Conservation (phyloP, 2,113 vertebrate genomes). For the Gorsachius goisagi region DNA sequence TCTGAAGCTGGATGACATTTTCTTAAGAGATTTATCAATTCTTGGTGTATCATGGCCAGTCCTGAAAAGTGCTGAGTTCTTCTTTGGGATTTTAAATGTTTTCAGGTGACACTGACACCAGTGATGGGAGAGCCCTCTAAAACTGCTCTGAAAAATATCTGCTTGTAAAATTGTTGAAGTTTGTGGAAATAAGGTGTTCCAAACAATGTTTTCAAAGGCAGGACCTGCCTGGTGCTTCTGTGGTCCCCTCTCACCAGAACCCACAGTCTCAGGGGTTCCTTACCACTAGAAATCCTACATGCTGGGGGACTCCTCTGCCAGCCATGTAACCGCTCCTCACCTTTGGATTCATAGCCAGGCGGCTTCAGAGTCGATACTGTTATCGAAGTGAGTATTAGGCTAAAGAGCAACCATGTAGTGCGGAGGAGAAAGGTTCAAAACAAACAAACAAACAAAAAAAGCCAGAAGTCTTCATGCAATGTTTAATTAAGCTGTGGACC, state of each 20-base stretch:
- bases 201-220: neutral
- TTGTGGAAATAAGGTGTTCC: neutral
- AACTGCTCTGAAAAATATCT: neutral
- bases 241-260: neutral
- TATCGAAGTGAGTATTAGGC: neutral
- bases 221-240: neutral
- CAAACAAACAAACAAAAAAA: neutral
- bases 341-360: neutral
- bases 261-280: neutral
- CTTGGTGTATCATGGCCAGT: neutral
- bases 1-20: neutral
- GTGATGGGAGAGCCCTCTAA: neutral
- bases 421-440: neutral
- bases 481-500: neutral
- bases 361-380: neutral
- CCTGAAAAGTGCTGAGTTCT: neutral
- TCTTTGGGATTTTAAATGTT: neutral
- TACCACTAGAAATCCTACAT: neutral
- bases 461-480: neutral
- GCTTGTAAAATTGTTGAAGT: neutral
- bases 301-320: neutral
- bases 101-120: neutral
- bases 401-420: neutral
- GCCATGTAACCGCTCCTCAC: neutral
- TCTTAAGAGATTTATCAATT: neutral